Evolutionary conservation across 2,113 vertebrate species (phyloP).

Genomic region (Junco hyemalis): DNA sequence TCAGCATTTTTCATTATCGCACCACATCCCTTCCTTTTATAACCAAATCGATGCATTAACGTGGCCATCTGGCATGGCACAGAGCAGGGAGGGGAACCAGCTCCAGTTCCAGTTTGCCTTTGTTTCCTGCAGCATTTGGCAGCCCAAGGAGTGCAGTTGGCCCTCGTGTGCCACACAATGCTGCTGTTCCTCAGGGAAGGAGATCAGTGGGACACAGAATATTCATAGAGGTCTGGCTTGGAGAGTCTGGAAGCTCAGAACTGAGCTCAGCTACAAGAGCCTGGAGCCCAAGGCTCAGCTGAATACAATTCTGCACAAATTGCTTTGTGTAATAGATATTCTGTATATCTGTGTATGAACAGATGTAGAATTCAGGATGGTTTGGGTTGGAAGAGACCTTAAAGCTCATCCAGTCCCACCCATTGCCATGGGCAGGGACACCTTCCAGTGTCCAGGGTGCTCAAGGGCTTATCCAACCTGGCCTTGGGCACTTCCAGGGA

Average conservation of each 20-base stretch:
- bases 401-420: neutral
- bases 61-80: neutral
- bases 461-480: neutral
- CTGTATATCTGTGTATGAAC: neutral
- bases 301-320: neutral
- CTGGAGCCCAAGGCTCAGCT: neutral
- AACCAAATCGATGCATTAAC: fast-evolving
- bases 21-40: neutral
- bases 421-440: neutral
- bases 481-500: neutral
- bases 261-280: neutral
- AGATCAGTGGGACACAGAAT: neutral
- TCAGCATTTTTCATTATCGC: neutral
- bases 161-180: neutral
- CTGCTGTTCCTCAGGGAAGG: neutral
- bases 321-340: neutral
- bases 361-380: neutral
- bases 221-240: neutral
- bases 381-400: neutral
- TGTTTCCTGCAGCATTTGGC: neutral
- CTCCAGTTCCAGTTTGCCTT: neutral
- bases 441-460: fast-evolving
- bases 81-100: neutral
- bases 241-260: neutral
- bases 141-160: neutral